Evolutionary conservation across 2,797 vertebrate genomes (phyloP).

Genomic region (Mus minutoides): DNA sequence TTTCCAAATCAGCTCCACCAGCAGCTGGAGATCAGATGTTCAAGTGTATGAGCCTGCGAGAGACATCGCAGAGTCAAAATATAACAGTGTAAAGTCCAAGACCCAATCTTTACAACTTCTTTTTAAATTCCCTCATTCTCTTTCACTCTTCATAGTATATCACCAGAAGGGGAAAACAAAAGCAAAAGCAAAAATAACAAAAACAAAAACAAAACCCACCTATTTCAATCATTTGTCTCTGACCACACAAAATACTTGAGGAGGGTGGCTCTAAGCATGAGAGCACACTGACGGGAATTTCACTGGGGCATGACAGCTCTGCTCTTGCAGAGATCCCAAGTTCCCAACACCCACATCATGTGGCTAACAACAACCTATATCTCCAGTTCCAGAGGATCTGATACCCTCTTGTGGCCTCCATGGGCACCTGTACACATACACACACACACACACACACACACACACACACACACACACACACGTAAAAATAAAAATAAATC

Average conservation of each 20-base stretch:
- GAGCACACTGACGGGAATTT: background rate
- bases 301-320: background rate
- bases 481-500: background rate
- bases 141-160: background rate
- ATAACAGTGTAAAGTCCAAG: background rate
- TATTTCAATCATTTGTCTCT: background rate
- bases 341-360: background rate
- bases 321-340: background rate
- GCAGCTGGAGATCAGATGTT: background rate
- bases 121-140: background rate
- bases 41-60: background rate
- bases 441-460: background rate
- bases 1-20: background rate
- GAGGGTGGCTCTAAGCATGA: background rate
- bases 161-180: background rate
- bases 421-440: background rate
- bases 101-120: too few relatives aligned
- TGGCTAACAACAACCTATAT: background rate
- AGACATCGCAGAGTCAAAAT: background rate
- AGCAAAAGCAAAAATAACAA: too few relatives aligned
- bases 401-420: background rate
- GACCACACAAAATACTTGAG: background rate
- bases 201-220: background rate
- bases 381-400: background rate
- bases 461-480: background rate